These are phyloP conservation scores for Esox niger DNA, from an alignment of 2,113 vertebrate species.

Conservation along the genomic window DNA sequence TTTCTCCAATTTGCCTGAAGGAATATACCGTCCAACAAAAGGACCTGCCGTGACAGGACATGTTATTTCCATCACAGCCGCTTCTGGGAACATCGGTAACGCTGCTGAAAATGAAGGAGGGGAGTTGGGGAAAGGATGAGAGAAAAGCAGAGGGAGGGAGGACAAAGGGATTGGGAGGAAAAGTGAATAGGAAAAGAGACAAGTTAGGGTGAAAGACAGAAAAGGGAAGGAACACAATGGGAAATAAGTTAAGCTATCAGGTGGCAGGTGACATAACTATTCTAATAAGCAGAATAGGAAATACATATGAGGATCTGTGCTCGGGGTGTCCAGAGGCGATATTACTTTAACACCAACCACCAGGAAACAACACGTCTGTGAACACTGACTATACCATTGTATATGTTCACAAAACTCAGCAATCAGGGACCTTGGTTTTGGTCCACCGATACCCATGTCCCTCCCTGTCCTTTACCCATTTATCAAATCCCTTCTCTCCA, in stretches of 20 bases:
- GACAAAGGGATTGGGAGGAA: not conserved
- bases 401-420: too few species aligned
- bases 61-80: slow-evolving; percentile 34
- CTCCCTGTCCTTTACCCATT: not conserved
- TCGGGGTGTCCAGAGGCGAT: not conserved
- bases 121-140: not conserved
- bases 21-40: slow-evolving; percentile 2
- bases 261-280: slow-evolving; percentile 20
- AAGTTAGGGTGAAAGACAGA: not conserved
- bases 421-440: too few species aligned
- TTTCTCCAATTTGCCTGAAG: not conserved
- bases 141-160: not conserved
- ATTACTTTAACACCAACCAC: too few species aligned
- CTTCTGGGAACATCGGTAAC: slow-evolving; percentile 21
- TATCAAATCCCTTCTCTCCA: not conserved
- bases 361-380: too few species aligned
- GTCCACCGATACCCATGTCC: too few species aligned
- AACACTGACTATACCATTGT: too few species aligned
- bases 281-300: slow-evolving; percentile 6
- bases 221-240: not conserved
- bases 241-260: not conserved
- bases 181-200: too few species aligned
- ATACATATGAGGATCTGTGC: slow-evolving; percentile 18
- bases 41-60: slow-evolving; percentile 50
- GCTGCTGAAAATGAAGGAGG: slow-evolving; percentile 23